Conservation (phyloP, 2,113 vertebrate species). For the Proteles cristata region DNA sequence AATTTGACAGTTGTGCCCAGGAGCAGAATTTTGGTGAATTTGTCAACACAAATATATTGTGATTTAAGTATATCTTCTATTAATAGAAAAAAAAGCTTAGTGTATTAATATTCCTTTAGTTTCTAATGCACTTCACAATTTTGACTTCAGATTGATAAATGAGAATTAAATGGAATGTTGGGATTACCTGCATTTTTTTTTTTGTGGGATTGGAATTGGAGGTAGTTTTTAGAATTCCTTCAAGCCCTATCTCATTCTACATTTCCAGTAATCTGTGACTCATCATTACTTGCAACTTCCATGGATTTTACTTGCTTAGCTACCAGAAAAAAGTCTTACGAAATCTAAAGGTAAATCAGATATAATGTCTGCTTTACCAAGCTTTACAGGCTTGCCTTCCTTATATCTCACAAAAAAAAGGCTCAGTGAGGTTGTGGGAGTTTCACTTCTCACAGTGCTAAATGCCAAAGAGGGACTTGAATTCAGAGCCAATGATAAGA, state of each 20-base stretch:
- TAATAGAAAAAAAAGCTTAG: not conserved
- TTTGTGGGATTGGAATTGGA: not conserved
- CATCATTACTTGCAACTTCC: not conserved
- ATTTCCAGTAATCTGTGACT: not conserved
- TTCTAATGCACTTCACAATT: not conserved
- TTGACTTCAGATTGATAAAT: not conserved
- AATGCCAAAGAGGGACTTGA: not conserved
- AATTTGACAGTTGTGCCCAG: not conserved
- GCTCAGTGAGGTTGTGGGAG: not conserved
- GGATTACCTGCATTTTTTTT: not conserved
- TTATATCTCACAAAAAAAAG: not conserved
- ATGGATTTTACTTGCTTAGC: constrained; percentile 5
- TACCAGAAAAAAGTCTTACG: not conserved
- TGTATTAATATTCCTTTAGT: not conserved
- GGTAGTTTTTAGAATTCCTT: not conserved
- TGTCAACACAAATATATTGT: not conserved
- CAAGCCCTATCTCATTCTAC: not conserved
- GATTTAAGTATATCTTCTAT: not conserved
- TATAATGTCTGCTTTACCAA: not conserved
- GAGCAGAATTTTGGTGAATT: not conserved
- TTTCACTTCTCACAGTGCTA: not conserved
- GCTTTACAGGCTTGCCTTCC: not conserved
- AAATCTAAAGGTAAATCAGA: not conserved
- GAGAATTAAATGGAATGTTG: not conserved
- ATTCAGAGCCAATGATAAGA: not conserved